Evolutionary conservation across 1,140 invertebrate species (phyloP).

Genomic region (Microvelia longipes): DNA sequence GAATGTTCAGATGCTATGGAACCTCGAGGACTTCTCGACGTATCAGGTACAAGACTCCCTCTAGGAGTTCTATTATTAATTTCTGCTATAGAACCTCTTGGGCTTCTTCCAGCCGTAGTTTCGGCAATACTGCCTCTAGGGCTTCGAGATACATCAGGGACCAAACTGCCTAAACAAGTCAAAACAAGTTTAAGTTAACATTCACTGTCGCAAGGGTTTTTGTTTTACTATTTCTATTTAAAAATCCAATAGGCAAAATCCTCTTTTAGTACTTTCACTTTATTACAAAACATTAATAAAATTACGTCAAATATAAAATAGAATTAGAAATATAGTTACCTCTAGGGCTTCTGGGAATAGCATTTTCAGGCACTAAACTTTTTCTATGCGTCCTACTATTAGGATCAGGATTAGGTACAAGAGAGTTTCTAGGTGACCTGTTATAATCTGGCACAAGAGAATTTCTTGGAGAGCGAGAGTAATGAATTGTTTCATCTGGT

Average conservation of each 20-base stretch:
- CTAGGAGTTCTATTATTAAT: constrained; percentile 31
- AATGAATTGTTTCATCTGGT: constrained; percentile 35
- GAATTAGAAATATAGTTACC: no score
- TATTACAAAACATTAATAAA: no score
- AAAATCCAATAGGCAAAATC: no score
- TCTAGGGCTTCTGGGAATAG: constrained; percentile 31
- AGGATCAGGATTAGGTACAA: constrained; percentile 31
- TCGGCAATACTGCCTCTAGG: constrained; percentile 44
- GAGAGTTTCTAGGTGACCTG: constrained; percentile 41
- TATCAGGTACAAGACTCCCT: constrained; percentile 20
- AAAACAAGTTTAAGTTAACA: no score
- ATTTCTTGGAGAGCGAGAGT: constrained; percentile 30
- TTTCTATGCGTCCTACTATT: constrained; percentile 40
- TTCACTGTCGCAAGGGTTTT: no score
- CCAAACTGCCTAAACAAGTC: constrained; percentile 27
- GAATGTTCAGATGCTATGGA: constrained; percentile 31
- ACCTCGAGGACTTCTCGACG: constrained; percentile 32
- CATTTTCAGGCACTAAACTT: constrained; percentile 36
- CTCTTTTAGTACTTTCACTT: no score
- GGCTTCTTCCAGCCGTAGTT: constrained; percentile 37
- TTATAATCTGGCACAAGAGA: constrained; percentile 34
- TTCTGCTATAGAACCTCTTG: constrained; percentile 22
- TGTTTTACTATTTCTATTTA: no score
- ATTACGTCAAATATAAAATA: no score
- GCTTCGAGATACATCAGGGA: constrained; percentile 30